Evolutionary conservation across 2,888 invertebrate species (phyloP).

Genomic region (Habrosyne pyritoides): DNA sequence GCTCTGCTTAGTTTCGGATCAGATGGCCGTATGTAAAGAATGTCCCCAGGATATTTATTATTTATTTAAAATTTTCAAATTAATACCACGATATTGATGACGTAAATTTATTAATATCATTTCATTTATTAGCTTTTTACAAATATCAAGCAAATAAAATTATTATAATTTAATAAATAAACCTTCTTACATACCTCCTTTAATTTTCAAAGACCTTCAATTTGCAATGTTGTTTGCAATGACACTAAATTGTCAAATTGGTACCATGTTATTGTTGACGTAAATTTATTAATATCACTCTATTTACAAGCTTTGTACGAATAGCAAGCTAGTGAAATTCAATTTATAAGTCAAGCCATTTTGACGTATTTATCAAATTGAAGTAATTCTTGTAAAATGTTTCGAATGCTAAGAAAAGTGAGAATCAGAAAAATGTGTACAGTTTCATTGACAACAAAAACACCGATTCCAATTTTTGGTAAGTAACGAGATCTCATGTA

Average conservation of each 20-base stretch:
- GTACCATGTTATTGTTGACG: not conserved
- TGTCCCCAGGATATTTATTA: too few species aligned
- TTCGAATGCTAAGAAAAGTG: slow-evolving; percentile 30
- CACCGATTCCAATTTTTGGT: slow-evolving; percentile 67
- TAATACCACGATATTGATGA: too few species aligned
- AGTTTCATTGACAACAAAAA: slow-evolving; percentile 30
- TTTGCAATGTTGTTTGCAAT: not conserved
- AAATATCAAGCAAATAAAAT: too few species aligned
- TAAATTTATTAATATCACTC: not conserved
- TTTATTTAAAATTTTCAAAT: too few species aligned
- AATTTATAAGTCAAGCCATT: not conserved
- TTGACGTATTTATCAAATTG: too few species aligned
- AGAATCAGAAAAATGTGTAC: slow-evolving; percentile 40
- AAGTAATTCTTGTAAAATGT: slow-evolving; percentile 36
- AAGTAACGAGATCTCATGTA: slow-evolving; percentile 24
- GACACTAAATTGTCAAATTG: not conserved
- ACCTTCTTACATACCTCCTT: not conserved
- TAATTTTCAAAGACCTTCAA: not conserved
- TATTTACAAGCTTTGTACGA: not conserved
- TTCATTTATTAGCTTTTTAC: too few species aligned
- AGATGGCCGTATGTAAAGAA: too few species aligned
- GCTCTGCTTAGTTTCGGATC: too few species aligned
- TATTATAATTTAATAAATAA: not conserved
- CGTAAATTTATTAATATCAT: too few species aligned
- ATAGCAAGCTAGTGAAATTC: not conserved